A percentile compares a stretch with the other conserved stretches of the same genome.
phyloP scores from a whole-genome alignment of 2,113 vertebrate genomes.

The Eurypyga helias region DNA sequence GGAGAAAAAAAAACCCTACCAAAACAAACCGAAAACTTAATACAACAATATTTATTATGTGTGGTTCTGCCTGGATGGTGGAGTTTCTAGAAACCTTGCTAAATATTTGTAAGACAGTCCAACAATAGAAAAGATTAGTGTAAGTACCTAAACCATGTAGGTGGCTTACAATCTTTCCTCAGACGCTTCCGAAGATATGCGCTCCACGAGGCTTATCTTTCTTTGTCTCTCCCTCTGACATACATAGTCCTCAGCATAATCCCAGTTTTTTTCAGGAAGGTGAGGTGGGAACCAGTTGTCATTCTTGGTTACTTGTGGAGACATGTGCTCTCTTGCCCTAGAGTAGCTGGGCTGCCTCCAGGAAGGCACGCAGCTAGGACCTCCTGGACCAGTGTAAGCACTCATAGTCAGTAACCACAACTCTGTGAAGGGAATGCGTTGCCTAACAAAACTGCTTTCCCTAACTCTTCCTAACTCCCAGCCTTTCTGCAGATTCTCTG shows the following conservation, averaged over 20 bases:
- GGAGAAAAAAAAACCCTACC: neutral
- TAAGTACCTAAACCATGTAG: neutral
- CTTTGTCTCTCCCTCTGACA: neutral
- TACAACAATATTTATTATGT: slow-evolving; percentile 41
- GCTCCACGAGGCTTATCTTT: neutral
- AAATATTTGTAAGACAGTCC: neutral
- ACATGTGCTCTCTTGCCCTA: neutral
- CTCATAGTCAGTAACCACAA: neutral
- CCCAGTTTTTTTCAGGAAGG: neutral
- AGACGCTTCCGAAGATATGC: neutral
- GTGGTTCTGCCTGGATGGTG: slow-evolving; percentile 25
- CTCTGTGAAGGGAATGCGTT: neutral
- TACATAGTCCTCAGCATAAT: neutral
- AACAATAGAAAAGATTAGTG: neutral
- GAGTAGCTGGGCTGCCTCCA: neutral
- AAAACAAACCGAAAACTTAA: neutral
- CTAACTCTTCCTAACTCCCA: neutral
- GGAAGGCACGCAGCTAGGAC: neutral
- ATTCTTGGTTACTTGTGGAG: neutral
- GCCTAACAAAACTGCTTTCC: neutral
- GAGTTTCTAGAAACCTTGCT: slow-evolving; percentile 9
- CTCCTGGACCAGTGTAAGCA: neutral
- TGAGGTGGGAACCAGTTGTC: neutral
- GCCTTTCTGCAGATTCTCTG: neutral
- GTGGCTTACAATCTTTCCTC: neutral